Percentiles rank a stretch among this genome's conserved stretches.
Evolutionary conservation across 2,797 vertebrate genomes (phyloP).

Genomic region (Carduelis carduelis): DNA sequence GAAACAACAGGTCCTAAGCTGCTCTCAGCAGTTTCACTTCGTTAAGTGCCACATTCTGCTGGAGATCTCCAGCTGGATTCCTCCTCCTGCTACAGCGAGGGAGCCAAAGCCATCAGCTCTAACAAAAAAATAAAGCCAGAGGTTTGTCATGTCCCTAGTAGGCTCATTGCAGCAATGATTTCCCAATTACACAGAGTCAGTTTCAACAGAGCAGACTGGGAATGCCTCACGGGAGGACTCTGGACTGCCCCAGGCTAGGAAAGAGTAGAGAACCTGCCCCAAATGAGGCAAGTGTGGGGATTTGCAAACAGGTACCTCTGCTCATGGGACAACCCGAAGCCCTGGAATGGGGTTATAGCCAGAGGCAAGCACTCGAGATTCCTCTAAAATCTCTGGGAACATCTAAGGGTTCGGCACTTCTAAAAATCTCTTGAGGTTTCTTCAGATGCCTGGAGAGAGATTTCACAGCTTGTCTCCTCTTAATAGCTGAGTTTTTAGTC

Average conservation of each 20-base stretch:
- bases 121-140: background rate
- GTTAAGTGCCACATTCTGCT: background rate
- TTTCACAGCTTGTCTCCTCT: constrained; percentile 24
- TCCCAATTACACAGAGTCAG: background rate
- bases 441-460: constrained; percentile 44
- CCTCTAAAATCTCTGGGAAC: constrained; percentile 53
- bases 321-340: constrained; percentile 17
- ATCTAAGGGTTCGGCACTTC: constrained; percentile 51
- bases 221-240: constrained; percentile 11
- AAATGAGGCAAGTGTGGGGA: constrained; percentile 22
- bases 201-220: constrained; percentile 53
- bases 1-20: background rate
- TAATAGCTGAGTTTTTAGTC: background rate
- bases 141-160: background rate
- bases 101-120: background rate
- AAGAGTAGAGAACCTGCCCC: constrained; percentile 37
- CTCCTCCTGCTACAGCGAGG: background rate
- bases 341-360: constrained; percentile 32
- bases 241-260: constrained; percentile 31
- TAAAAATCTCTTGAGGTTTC: constrained; percentile 42
- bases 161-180: background rate
- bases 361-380: constrained; percentile 41
- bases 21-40: background rate
- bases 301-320: constrained; percentile 58
- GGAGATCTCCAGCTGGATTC: background rate